These are phyloP conservation scores for Iguana delicatissima DNA, from an alignment of 2,797 vertebrate species.

Conservation along the genomic window DNA sequence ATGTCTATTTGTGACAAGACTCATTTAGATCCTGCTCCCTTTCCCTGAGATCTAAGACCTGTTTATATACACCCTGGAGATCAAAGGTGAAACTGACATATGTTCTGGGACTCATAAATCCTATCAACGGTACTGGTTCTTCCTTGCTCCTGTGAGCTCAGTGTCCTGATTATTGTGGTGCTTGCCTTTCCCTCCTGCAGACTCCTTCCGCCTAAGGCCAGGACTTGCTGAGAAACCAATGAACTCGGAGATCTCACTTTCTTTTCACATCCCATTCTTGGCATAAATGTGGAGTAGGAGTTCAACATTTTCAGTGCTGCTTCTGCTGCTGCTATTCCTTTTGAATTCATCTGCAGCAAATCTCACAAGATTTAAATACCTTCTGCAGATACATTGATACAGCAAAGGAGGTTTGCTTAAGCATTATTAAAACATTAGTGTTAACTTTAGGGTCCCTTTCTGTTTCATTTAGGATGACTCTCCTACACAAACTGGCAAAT, in stretches of 20 bases:
- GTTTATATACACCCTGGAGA: not conserved
- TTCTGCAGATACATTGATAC: not conserved
- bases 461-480: not conserved
- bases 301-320: not conserved
- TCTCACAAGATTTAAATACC: not conserved
- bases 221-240: no score
- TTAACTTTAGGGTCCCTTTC: not conserved
- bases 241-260: not conserved
- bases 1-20: not conserved
- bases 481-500: not conserved
- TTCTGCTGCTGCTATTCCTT: not conserved
- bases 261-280: not conserved
- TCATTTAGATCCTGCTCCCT: not conserved
- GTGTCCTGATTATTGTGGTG: not conserved
- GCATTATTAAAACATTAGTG: no score
- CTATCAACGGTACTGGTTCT: not conserved
- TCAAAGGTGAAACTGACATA: not conserved
- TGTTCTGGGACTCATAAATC: not conserved
- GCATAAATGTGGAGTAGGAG: not conserved
- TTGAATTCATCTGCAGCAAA: not conserved
- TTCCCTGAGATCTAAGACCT: not conserved
- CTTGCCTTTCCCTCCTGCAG: not conserved
- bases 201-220: not conserved
- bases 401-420: not conserved
- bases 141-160: not conserved